These are phyloP conservation scores for Caenorhabditis sp. DNA, from an alignment of 2,888 invertebrate species.

Conservation along the genomic window DNA sequence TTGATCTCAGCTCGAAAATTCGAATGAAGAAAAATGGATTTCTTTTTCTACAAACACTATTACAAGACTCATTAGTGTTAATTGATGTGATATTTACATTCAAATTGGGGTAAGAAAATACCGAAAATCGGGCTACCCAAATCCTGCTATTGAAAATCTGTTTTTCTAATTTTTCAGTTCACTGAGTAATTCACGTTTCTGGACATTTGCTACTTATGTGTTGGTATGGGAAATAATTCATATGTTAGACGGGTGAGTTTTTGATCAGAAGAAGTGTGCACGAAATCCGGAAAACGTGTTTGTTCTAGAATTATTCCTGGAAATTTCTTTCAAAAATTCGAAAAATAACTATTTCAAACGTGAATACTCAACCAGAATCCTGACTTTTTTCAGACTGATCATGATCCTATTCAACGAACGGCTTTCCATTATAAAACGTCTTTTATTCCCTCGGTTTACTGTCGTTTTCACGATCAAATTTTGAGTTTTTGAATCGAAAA, in stretches of 20 bases:
- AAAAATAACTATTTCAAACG: too few relatives aligned
- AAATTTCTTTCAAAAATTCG: neutral
- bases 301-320: too few relatives aligned
- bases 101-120: slow-evolving; percentile 5
- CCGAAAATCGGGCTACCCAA: too few relatives aligned
- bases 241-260: slow-evolving; percentile 19
- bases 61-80: slow-evolving; percentile 17
- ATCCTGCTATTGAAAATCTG: neutral
- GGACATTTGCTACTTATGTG: slow-evolving; percentile 19
- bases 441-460: neutral
- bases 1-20: neutral
- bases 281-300: too few relatives aligned
- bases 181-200: slow-evolving; percentile 5
- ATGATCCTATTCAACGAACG: slow-evolving; percentile 33
- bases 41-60: slow-evolving; percentile 24
- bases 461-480: neutral
- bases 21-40: slow-evolving; percentile 6
- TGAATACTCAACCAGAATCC: too few relatives aligned
- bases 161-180: slow-evolving; percentile 1
- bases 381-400: slow-evolving; percentile 13
- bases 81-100: slow-evolving; percentile 32
- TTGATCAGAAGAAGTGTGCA: too few relatives aligned
- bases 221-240: slow-evolving; percentile 27
- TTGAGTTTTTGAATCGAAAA: too few relatives aligned
- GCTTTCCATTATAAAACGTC: slow-evolving; percentile 10